A percentile compares a stretch with the other conserved stretches of the same genome.
Conservation (phyloP, 2,888 invertebrate genomes). For the Seira ritae region DNA sequence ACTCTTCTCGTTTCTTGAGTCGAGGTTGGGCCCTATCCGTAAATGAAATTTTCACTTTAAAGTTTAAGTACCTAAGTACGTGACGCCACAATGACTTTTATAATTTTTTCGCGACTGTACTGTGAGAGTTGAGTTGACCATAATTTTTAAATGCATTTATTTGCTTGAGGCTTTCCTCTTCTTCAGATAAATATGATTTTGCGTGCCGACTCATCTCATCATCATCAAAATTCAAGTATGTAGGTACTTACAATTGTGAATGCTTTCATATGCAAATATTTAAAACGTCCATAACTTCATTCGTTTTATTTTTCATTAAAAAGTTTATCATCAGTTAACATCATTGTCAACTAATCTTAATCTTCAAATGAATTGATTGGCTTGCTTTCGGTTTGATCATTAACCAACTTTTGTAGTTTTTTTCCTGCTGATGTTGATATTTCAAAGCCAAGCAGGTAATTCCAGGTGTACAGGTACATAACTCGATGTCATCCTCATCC, state of each 20-base stretch:
- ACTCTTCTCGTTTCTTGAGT: no score
- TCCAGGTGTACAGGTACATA: conserved; percentile 21
- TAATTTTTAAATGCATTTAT: background rate
- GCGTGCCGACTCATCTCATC: conserved; percentile 6
- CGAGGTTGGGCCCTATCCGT: background rate
- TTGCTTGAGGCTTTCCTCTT: background rate
- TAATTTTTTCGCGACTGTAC: conserved; percentile 1
- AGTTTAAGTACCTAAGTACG: no score
- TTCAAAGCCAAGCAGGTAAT: conserved; percentile 10
- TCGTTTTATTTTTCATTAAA: background rate
- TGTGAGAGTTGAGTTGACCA: background rate
- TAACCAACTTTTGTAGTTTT: conserved; percentile 2
- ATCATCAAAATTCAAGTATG: no score
- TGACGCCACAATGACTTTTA: conserved; percentile 10
- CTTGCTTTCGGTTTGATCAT: background rate
- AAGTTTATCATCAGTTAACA: background rate
- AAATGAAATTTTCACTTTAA: background rate
- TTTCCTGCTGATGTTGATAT: conserved; percentile 16
- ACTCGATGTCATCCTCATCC: background rate
- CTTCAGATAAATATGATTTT: no score
- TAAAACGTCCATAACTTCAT: no score
- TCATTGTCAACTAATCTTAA: background rate
- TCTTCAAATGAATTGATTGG: conserved; percentile 3
- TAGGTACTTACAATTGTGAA: background rate
- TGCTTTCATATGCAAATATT: conserved; percentile 4